Evolutionary conservation across 2,888 invertebrate genomes (phyloP).

Genomic region (Taenaris catops): DNA sequence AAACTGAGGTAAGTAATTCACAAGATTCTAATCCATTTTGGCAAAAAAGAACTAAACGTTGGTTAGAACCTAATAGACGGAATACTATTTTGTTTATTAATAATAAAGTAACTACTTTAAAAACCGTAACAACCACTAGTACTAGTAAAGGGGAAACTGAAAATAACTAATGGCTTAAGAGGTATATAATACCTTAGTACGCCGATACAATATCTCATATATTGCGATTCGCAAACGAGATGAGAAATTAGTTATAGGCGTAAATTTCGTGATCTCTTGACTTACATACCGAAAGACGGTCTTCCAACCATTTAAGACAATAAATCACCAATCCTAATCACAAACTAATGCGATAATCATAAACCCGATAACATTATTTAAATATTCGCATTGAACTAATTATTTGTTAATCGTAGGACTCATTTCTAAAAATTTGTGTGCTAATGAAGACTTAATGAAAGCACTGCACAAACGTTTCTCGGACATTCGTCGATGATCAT

Average conservation of each 20-base stretch:
- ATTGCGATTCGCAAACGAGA: slow-evolving; percentile 66
- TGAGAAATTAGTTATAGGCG: slow-evolving; percentile 49
- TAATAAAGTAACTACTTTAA: slow-evolving; percentile 59
- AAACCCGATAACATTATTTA: slow-evolving; percentile 19
- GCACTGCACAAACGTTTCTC: slow-evolving; percentile 6
- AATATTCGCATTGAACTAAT: too few species aligned
- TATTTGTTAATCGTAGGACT: slow-evolving; percentile 13
- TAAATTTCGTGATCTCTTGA: slow-evolving; percentile 50
- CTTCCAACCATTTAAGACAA: too few species aligned
- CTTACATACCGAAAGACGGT: slow-evolving; percentile 21
- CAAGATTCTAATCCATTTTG: slow-evolving; percentile 72
- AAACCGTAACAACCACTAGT: slow-evolving; percentile 39
- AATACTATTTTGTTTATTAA: slow-evolving; percentile 74
- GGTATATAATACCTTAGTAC: slow-evolving; percentile 29
- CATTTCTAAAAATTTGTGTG: slow-evolving; percentile 20
- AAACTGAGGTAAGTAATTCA: slow-evolving; percentile 55
- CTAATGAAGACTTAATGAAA: slow-evolving; percentile 13
- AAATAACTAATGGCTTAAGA: slow-evolving; percentile 32
- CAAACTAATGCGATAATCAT: slow-evolving; percentile 19
- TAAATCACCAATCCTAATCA: too few species aligned
- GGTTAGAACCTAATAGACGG: slow-evolving; percentile 66
- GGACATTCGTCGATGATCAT: slow-evolving; percentile 9
- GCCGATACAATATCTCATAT: slow-evolving; percentile 54
- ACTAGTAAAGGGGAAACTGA: slow-evolving; percentile 29
- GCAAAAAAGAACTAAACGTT: slow-evolving; percentile 63